Evolutionary conservation across 1,140 invertebrate genomes (phyloP).

Genomic region (Bombus picipes): DNA sequence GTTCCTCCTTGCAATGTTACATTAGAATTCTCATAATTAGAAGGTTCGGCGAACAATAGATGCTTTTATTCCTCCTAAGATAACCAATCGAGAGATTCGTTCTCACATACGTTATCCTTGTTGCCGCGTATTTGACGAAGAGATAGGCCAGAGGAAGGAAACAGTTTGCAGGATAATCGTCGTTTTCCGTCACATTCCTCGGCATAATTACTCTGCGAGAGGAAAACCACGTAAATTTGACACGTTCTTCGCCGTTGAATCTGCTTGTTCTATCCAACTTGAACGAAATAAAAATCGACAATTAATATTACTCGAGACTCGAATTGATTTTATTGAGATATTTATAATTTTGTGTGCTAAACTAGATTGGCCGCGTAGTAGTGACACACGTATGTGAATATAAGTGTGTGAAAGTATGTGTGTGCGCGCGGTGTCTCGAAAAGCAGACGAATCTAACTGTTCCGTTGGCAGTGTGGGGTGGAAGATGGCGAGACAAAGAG

Average conservation of each 20-base stretch:
- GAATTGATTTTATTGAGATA: too few relatives aligned
- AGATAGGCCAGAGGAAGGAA: slow-evolving; percentile 30
- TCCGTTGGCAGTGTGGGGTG: too few relatives aligned
- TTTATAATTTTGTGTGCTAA: too few relatives aligned
- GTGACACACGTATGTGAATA: too few relatives aligned
- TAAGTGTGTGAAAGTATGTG: too few relatives aligned
- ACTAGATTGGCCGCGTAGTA: too few relatives aligned
- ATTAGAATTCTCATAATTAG: neutral
- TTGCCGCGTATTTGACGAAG: too few relatives aligned
- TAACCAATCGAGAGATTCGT: neutral
- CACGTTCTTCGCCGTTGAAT: neutral
- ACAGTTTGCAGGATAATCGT: slow-evolving; percentile 13
- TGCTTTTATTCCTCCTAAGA: neutral
- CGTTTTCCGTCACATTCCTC: neutral
- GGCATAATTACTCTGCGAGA: slow-evolving; percentile 20
- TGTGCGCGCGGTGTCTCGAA: too few relatives aligned
- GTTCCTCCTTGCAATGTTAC: neutral
- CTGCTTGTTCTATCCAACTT: neutral
- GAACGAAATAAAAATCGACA: neutral
- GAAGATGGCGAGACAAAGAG: too few relatives aligned
- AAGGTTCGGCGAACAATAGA: neutral
- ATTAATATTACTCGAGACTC: neutral
- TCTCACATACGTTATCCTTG: neutral
- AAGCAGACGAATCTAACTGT: too few relatives aligned
- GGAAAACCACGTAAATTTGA: slow-evolving; percentile 1